Conservation (phyloP, 2,797 vertebrate species). For the Echeneis naucrates region DNA sequence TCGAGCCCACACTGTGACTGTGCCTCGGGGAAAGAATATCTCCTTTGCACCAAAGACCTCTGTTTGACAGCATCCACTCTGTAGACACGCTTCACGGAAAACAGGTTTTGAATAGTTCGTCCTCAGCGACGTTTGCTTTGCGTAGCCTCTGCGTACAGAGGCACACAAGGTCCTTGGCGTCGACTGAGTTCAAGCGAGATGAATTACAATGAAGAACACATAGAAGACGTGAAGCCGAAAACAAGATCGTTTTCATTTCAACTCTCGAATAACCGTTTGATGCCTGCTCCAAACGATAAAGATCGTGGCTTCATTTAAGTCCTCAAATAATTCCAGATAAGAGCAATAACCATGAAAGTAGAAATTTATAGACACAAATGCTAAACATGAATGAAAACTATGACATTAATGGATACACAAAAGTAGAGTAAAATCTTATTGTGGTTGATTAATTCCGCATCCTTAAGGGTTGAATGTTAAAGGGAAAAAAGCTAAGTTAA, state of each 20-base stretch:
- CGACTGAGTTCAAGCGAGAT: slow-evolving; percentile 26
- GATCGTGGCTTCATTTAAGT: no score
- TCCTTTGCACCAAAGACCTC: slow-evolving; percentile 59
- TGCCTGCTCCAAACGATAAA: no score
- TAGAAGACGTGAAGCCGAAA: neutral
- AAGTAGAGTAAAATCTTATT: neutral
- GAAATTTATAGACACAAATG: no score
- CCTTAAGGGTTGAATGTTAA: neutral
- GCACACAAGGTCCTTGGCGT: slow-evolving; percentile 26
- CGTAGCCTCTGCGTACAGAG: slow-evolving; percentile 22
- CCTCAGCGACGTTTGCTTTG: slow-evolving; percentile 30
- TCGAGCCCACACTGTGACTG: slow-evolving; percentile 55
- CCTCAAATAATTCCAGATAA: no score
- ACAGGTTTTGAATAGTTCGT: slow-evolving; percentile 44
- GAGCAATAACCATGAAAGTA: no score
- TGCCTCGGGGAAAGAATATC: slow-evolving; percentile 52
- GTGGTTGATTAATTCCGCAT: no score
- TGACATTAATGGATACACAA: neutral
- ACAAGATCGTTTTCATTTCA: neutral
- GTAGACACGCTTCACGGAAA: slow-evolving; percentile 47
- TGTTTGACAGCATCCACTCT: slow-evolving; percentile 58
- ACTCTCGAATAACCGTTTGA: neutral
- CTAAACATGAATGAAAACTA: neutral
- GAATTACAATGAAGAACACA: slow-evolving; percentile 18
- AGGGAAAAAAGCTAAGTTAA: neutral